phyloP scores from a whole-genome alignment of 2,797 vertebrate species.

The Galagoides demidoff region DNA sequence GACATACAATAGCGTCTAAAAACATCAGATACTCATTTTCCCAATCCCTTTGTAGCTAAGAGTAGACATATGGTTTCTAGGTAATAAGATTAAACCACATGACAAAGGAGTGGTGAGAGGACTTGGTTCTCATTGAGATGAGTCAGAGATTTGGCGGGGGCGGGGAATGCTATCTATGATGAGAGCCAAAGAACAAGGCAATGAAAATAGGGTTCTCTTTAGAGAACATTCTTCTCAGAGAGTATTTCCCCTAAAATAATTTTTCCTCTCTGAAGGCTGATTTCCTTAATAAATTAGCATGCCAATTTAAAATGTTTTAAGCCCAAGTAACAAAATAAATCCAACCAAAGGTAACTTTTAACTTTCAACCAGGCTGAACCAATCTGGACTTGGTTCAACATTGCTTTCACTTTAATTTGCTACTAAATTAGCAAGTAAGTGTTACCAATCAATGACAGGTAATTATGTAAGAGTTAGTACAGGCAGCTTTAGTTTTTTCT shows the following conservation, averaged over 20 bases:
- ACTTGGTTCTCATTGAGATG: neutral
- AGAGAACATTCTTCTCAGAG: neutral
- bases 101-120: neutral
- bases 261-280: neutral
- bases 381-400: neutral
- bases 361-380: no score
- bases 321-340: neutral
- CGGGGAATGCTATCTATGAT: neutral
- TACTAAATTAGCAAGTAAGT: neutral
- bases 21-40: slow-evolving; percentile 17
- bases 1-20: neutral
- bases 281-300: neutral
- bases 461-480: neutral
- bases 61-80: neutral
- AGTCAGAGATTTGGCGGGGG: neutral
- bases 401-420: slow-evolving; percentile 13
- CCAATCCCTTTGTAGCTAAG: neutral
- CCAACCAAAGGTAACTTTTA: neutral
- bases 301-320: neutral
- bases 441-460: neutral
- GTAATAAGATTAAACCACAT: neutral
- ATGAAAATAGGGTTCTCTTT: neutral
- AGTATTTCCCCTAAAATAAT: neutral
- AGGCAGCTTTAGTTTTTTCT: neutral
- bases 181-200: neutral